Base-by-base conservation (phyloP, 1,140 invertebrate genomes). In the Papilio polytes region DNA sequence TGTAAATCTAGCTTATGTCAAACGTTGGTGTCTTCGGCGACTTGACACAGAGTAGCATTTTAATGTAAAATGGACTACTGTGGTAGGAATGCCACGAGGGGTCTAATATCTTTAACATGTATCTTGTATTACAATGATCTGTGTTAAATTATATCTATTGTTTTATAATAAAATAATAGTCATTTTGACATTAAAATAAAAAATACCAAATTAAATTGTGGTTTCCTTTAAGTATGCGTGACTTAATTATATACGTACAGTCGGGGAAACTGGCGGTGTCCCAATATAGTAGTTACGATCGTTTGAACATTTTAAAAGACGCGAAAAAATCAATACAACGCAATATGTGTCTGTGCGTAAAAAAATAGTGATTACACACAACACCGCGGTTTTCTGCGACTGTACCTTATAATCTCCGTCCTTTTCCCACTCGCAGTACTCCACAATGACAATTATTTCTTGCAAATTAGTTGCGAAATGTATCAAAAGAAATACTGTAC, bases 41-140 rank as follows among this genome's bases (percentile, higher is more conserved):
- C 81, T 81, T 83, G 90, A 87, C 90, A 91, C 88, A 93, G 91
- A 86, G 90, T 90, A 89, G 56, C 87, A 87, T 92, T 93, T 93
- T 89, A 83, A 53, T 80, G 46, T 82, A 91, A 92, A 91, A 89
- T 91, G 88, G 89, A 86, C 90, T 80, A 80, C 90, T 92, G 90
- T 92, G 91, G 83, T 88, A 56, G 86, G 87, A 74, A 80, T 85
- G 87, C 70, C 66, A 83, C 80, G 81, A 80, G 63, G 76, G 82
- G 82, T 82, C 36, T 74, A 41, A 82, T 76, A 80, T 81, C 44
- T 66, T 82, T 80, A 85, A 80, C 46, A n/a, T 12, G n/a, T 80
- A 80, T 84, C 80, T 44, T 41, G 53, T 78, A 18, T 44, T 44
- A 31, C 82, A 4, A 20, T 80, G 44, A 74, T 63, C 59, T 84